Evolutionary conservation across 1,140 invertebrate genomes (phyloP).

Genomic region (Leptopilina clavipes): DNA sequence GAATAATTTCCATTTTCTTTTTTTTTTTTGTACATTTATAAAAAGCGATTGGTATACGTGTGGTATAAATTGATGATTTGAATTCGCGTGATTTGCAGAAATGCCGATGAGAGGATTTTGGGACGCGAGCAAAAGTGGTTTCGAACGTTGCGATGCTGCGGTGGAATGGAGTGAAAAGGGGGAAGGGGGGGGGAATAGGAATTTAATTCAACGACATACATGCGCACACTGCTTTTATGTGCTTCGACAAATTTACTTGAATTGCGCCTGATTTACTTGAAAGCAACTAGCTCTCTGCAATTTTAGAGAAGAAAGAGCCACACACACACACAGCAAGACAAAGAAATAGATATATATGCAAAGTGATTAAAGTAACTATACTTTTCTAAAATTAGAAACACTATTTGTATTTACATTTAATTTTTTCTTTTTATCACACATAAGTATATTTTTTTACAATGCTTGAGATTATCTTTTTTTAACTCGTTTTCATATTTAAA

Average conservation of each 20-base stretch:
- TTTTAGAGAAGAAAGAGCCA: neutral
- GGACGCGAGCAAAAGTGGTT: neutral
- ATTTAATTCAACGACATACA: slow-evolving; percentile 13
- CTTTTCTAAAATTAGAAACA: neutral
- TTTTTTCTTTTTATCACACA: too few relatives aligned
- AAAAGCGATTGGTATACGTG: neutral
- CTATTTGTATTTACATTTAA: neutral
- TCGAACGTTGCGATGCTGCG: neutral
- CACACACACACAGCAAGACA: too few relatives aligned
- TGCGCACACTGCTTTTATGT: neutral
- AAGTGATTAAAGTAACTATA: neutral
- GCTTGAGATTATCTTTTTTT: too few relatives aligned
- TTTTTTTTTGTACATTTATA: neutral
- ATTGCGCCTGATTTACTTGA: slow-evolving; percentile 11
- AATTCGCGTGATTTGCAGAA: neutral
- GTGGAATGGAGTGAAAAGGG: neutral
- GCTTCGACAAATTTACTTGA: slow-evolving; percentile 1
- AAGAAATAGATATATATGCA: neutral
- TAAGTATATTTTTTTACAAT: too few relatives aligned
- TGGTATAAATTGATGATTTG: neutral
- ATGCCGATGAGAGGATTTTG: slow-evolving; percentile 9
- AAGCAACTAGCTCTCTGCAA: neutral
- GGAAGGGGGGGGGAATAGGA: neutral
- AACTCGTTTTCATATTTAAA: too few relatives aligned
- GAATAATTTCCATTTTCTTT: too few relatives aligned